phyloP scores from a whole-genome alignment of 2,888 invertebrate species.

The Agrochola lychnidis region DNA sequence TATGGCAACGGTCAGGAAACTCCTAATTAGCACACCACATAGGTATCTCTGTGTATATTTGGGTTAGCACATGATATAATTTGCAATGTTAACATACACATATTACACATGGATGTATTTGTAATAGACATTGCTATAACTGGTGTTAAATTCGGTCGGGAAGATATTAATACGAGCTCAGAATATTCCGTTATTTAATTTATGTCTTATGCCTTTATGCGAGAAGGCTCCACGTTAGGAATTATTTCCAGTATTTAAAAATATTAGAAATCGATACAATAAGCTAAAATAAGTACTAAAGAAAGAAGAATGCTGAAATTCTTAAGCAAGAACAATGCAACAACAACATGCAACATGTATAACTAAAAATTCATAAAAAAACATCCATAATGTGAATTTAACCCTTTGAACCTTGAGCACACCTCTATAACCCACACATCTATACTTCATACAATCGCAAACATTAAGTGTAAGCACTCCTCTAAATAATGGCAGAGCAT shows the following conservation, averaged over 20 bases:
- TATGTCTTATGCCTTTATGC: not conserved
- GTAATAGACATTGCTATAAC: not conserved
- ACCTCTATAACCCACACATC: constrained; percentile 22
- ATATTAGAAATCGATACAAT: not conserved
- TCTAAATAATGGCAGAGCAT: constrained; percentile 71
- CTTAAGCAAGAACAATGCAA: not conserved
- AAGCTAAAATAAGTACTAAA: not conserved
- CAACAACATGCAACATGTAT: not conserved
- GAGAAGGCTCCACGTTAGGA: not conserved
- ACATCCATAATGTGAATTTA: not conserved
- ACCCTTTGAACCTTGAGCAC: constrained; percentile 2
- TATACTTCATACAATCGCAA: constrained; percentile 49
- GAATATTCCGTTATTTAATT: not conserved
- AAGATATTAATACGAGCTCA: not conserved
- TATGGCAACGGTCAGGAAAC: constrained; percentile 39
- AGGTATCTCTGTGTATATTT: constrained; percentile 2
- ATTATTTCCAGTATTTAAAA: not conserved
- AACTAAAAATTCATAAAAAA: not conserved
- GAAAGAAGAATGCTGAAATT: not conserved
- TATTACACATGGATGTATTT: not conserved
- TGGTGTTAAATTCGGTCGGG: not conserved
- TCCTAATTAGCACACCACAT: constrained; percentile 33
- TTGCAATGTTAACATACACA: not conserved
- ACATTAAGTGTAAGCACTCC: constrained; percentile 65
- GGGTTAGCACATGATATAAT: constrained; percentile 3